Base-by-base conservation (phyloP, 2,113 vertebrate genomes). In the Tetrao urogallus region DNA sequence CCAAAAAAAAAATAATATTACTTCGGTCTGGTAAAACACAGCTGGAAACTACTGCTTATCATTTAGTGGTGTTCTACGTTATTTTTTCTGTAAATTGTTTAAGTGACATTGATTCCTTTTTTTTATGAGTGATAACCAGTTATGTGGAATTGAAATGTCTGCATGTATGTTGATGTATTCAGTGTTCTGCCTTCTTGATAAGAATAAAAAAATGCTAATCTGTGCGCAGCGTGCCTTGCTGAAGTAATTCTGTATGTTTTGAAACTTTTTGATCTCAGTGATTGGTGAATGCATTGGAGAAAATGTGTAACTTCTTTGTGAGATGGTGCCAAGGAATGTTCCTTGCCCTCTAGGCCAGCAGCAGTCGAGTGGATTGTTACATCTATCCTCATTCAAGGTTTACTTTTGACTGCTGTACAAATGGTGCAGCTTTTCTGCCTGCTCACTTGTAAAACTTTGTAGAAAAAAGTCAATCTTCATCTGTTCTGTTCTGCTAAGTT, bases 241-340 rank as follows among this genome's bases (percentile, higher is more conserved):
- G 54, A 42, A 63, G 28, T 80, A 1, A 50, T 88, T 86, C 19
- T 70, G 7, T 82, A 18, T 91, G 32, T 74, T 74, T 88, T 64
- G 16, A 88, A 92, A 19, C 54, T 82, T 80, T 80, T 27, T 71
- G 38, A 34, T 28, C 8, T 66, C n/a, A 47, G 38, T 54, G 38
- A 6, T 47, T 80, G 20, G 17, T 54, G 43, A 80, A 38, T 58
- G 5, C 12, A 3, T n/a, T 77, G 22, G 56, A 34, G 79, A 82
- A 48, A 52, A 32, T 32, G 27, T 69, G 5, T 38, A 5, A 14
- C 5, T 67, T 28, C 15, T 75, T 7, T 0, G 0, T 85, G 48
- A 16, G 36, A 20, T 10, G 10, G 6, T 58, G n/a, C 18, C 20
- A 36, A 40, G 47, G 54, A 63, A 8, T 8, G 63, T 3, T 61